A percentile compares a stretch with the other conserved stretches of the same genome.
Conservation (phyloP, 1,140 invertebrate species). For the Drosophila mauritiana region DNA sequence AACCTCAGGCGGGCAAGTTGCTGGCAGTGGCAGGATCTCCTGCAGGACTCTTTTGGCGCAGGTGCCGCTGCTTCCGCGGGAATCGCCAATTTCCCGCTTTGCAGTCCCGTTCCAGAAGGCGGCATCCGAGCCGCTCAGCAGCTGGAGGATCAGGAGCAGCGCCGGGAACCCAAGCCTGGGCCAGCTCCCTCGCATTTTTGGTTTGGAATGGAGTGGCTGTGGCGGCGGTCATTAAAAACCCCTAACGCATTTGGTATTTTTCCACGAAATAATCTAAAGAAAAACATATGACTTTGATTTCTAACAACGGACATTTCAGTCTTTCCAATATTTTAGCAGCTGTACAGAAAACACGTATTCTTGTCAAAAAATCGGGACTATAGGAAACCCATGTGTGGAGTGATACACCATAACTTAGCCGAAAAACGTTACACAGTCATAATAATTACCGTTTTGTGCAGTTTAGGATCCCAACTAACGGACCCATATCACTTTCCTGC, state of each 20-base stretch:
- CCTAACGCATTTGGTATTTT: slow-evolving; percentile 1
- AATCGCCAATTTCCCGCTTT: neutral
- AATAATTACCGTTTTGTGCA: too few relatives aligned
- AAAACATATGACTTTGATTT: too few relatives aligned
- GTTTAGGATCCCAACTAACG: too few relatives aligned
- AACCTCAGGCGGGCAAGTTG: slow-evolving; percentile 56
- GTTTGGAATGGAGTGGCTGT: neutral
- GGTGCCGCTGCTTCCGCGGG: neutral
- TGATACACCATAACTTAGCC: too few relatives aligned
- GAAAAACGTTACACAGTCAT: too few relatives aligned
- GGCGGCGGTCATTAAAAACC: neutral
- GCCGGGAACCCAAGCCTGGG: slow-evolving; percentile 14
- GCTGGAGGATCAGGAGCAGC: slow-evolving; percentile 11
- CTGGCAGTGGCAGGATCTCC: slow-evolving; percentile 1
- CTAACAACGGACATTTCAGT: too few relatives aligned
- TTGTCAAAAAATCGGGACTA: too few relatives aligned
- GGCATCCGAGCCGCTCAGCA: neutral
- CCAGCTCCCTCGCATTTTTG: slow-evolving; percentile 6
- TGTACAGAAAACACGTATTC: too few relatives aligned
- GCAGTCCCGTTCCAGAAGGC: slow-evolving; percentile 9
- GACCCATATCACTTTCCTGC: too few relatives aligned
- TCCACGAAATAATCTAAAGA: too few relatives aligned
- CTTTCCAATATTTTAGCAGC: too few relatives aligned
- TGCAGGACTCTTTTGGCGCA: slow-evolving; percentile 36
- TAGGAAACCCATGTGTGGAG: too few relatives aligned